Evolutionary conservation across 2,113 vertebrate species (phyloP), one percentile per base, ranked within the genome.

Genomic region (Syrmaticus mikado): DNA sequence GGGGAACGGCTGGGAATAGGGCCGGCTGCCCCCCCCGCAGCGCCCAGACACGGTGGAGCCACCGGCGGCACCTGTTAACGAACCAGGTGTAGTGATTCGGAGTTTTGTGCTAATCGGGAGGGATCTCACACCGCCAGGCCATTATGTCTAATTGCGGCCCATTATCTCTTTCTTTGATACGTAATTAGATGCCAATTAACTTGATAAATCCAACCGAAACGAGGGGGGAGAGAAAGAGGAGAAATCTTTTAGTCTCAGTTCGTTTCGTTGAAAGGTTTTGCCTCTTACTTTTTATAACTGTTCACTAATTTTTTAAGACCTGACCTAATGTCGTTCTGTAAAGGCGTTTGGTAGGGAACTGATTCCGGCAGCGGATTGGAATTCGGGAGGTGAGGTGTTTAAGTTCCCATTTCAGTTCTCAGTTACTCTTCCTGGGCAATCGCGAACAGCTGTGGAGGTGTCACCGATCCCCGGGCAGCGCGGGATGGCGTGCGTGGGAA

Each of bases 101-200:
- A 32, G 87, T 87, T 95, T 87, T 83, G 81, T 84, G 94, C 86
- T 96, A 95, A 97, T 96, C 93, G 60, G 75, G 87, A 66, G 70
- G 79, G 87, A 94, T 96, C 81, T 96, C 76, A 66, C 93, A 22
- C 88, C 70, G 68, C 82, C 87, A 82, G 92, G 92, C 94, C 87
- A 97, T 98, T 98, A 97, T 72, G 50, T 70, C 81, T 97, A 97
- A 98, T 97, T 96, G 96, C 89, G 77, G 75, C 48, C 92, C 95
- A 97, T 98, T 97, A 97, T 97, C 97, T 93, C 88, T 95, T 88
- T 84, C 96, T 97, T 97, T 97, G 97, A 97, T 97, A 96, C 68
- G 76, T 96, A 97, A 97, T 98, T 97, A 97, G 92, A 96, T 85
- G 85, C 34, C 96, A 92, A 97, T 97, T 97, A 97, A 96, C 94